phyloP scores from a whole-genome alignment of 2,888 invertebrate genomes.

The Unio delphinus region DNA sequence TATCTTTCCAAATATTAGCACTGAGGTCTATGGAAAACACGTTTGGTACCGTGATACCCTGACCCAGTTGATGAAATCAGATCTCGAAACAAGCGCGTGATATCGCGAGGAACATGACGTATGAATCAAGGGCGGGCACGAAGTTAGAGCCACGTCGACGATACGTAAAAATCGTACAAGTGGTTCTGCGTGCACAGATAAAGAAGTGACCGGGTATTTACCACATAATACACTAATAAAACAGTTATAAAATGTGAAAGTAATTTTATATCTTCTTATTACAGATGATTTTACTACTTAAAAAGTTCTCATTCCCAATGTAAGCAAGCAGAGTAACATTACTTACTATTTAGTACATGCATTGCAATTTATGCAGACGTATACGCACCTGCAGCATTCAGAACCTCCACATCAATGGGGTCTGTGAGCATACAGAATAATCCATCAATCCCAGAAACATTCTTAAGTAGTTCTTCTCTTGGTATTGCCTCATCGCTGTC shows the following conservation, averaged over 20 bases:
- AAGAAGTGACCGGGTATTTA: background rate
- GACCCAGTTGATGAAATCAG: too few relatives aligned
- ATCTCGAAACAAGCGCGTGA: too few relatives aligned
- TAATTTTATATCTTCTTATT: background rate
- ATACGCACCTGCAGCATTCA: constrained; percentile 78
- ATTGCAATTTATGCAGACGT: background rate
- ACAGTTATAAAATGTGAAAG: background rate
- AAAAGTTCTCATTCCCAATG: too few relatives aligned
- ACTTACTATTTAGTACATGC: background rate
- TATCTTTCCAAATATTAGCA: too few relatives aligned
- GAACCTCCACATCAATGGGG: constrained; percentile 83
- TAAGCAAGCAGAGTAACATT: too few relatives aligned
- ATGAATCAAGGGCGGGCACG: too few relatives aligned
- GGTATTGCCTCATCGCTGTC: constrained; percentile 57
- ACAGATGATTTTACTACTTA: background rate
- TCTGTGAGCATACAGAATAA: constrained; percentile 88
- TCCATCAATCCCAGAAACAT: constrained; percentile 79
- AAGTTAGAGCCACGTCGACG: background rate
- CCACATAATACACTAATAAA: background rate
- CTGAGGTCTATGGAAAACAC: too few relatives aligned
- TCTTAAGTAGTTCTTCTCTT: constrained; percentile 79
- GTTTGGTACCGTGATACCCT: too few relatives aligned
- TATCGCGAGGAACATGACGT: too few relatives aligned
- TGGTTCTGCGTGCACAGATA: background rate
- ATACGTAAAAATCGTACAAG: background rate